Evolutionary conservation across 2,113 vertebrate species (phyloP).

Genomic region (Prunella fulvescens): DNA sequence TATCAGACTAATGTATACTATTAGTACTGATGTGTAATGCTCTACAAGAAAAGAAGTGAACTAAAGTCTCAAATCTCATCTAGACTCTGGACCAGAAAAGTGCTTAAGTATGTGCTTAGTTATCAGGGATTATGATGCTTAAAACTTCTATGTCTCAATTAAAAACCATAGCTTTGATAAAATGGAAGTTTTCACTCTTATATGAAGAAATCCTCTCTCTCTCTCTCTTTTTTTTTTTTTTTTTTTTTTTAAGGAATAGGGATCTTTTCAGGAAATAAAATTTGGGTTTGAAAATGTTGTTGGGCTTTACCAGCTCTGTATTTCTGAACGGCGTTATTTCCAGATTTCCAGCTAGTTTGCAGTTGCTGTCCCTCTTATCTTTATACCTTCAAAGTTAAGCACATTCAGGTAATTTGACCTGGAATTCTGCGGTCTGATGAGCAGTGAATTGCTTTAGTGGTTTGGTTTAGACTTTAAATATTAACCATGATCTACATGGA

Average conservation of each 20-base stretch:
- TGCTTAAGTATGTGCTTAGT: neutral
- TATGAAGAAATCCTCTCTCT: neutral
- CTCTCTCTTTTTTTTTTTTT: accelerated
- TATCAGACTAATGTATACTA: neutral
- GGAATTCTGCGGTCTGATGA: neutral
- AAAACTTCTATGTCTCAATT: neutral
- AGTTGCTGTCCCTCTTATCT: neutral
- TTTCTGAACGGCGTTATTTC: neutral
- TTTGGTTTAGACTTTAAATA: neutral
- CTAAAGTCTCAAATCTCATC: neutral
- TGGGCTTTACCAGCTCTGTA: neutral
- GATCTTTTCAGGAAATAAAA: neutral
- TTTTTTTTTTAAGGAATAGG: neutral
- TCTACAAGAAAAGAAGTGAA: neutral
- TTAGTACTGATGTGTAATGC: neutral
- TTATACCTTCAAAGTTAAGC: neutral
- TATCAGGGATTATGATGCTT: neutral
- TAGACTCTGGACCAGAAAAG: neutral
- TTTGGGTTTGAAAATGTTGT: neutral
- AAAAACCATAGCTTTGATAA: neutral
- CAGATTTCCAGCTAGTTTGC: neutral
- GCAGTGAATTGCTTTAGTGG: neutral
- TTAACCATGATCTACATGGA: neutral
- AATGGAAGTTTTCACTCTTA: neutral
- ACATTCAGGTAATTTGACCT: neutral